Conservation (phyloP, 2,888 invertebrate species). For the Conomelus anceps region DNA sequence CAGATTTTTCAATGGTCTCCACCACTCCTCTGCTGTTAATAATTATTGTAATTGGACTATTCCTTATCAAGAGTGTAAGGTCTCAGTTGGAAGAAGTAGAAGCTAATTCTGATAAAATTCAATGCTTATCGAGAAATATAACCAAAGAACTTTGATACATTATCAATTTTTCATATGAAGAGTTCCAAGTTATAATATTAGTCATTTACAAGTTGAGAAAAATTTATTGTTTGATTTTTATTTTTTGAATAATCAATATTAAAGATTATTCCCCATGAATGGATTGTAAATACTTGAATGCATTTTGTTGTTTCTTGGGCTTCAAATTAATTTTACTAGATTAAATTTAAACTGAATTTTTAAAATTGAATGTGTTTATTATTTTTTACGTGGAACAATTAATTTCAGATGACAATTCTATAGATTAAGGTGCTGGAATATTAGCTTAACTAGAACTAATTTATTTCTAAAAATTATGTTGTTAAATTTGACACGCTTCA, state of each 20-base stretch:
- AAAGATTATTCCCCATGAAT: too few species aligned
- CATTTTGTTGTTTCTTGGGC: background rate
- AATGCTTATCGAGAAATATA: background rate
- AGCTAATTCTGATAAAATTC: background rate
- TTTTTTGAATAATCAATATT: too few species aligned
- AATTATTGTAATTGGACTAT: too few species aligned
- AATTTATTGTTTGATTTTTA: too few species aligned
- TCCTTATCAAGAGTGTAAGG: background rate
- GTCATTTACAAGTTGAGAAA: too few species aligned
- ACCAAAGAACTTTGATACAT: too few species aligned
- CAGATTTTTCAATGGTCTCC: background rate
- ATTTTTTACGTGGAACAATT: background rate
- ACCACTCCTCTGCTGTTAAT: background rate
- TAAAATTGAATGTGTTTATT: background rate
- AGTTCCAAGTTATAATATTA: too few species aligned
- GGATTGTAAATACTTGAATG: background rate
- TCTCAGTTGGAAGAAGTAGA: background rate
- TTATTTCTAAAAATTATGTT: background rate
- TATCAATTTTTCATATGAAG: too few species aligned
- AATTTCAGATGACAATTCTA: background rate
- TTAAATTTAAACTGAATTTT: background rate
- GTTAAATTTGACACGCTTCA: background rate
- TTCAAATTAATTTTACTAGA: background rate
- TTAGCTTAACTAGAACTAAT: too few species aligned
- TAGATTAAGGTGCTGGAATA: background rate